These are phyloP conservation scores for Thera britannica DNA, from an alignment of 2,888 invertebrate species.

Conservation along the genomic window DNA sequence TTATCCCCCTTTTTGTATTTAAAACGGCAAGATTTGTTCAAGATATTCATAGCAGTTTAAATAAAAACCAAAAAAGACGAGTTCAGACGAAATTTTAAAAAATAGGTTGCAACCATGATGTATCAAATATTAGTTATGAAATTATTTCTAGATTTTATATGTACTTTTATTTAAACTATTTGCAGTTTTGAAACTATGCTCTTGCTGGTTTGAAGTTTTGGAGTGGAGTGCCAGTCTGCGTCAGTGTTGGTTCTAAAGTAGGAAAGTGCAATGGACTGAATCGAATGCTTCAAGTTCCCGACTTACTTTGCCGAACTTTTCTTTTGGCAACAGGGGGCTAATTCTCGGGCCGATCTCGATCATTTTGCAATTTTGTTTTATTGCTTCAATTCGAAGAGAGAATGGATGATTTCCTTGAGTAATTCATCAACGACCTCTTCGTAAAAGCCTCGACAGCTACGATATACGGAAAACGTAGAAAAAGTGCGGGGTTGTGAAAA, in stretches of 20 bases:
- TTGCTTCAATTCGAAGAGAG: too few species aligned
- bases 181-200: slow-evolving; percentile 12
- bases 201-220: slow-evolving; percentile 34
- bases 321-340: slow-evolving; percentile 43
- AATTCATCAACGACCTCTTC: too few species aligned
- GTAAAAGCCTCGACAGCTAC: too few species aligned
- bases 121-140: not conserved
- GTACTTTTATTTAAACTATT: not conserved
- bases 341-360: too few species aligned
- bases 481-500: too few species aligned
- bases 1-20: slow-evolving; percentile 7
- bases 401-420: too few species aligned
- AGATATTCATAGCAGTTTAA: too few species aligned
- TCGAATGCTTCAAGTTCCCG: slow-evolving; percentile 47
- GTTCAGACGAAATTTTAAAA: slow-evolving; percentile 5
- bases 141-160: slow-evolving; percentile 1
- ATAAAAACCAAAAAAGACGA: too few species aligned
- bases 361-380: too few species aligned
- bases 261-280: slow-evolving; percentile 52
- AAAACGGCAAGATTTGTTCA: too few species aligned
- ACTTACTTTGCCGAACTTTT: slow-evolving; percentile 34
- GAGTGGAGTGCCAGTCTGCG: slow-evolving; percentile 34
- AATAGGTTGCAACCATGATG: not conserved
- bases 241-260: slow-evolving; percentile 52
- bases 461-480: too few species aligned